phyloP scores from a whole-genome alignment of 1,140 invertebrate genomes.

The Harpegnathos saltator region DNA sequence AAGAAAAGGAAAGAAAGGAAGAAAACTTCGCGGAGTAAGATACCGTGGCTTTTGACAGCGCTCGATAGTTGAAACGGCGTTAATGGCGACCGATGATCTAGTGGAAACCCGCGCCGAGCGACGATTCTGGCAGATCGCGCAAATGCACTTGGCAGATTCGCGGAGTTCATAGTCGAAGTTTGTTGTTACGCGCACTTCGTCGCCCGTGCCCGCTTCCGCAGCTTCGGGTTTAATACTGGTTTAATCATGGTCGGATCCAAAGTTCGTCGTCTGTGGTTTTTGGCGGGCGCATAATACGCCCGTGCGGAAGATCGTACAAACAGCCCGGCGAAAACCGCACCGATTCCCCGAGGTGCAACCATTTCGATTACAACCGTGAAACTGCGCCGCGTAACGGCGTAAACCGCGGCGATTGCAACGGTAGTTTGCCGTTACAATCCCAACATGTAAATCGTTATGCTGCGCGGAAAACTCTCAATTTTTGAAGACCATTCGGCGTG shows the following conservation, averaged over 20 bases:
- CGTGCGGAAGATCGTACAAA: conserved; percentile 58
- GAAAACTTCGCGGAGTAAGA: neutral
- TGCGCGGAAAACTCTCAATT: conserved; percentile 32
- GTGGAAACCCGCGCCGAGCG: neutral
- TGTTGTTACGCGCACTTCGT: conserved; percentile 47
- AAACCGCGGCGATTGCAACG: conserved; percentile 45
- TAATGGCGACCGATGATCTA: conserved; percentile 14
- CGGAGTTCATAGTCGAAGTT: conserved; percentile 52
- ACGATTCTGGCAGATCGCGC: conserved; percentile 21
- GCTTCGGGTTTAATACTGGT: conserved; percentile 59
- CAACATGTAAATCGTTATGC: conserved; percentile 47
- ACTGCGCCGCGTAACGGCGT: conserved; percentile 42
- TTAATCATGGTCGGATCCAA: conserved; percentile 60
- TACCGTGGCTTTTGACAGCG: neutral
- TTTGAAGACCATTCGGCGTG: conserved; percentile 22
- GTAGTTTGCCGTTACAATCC: conserved; percentile 25
- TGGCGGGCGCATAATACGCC: conserved; percentile 57
- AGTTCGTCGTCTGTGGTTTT: conserved; percentile 66
- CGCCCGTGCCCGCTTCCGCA: conserved; percentile 20
- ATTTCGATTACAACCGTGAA: conserved; percentile 63
- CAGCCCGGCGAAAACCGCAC: conserved; percentile 59
- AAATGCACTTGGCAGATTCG: conserved; percentile 54
- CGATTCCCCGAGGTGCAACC: conserved; percentile 58
- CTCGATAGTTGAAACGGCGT: neutral
- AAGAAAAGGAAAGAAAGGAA: neutral